Evolutionary conservation across 2,888 invertebrate genomes (phyloP).

Genomic region (Beris chalybata): DNA sequence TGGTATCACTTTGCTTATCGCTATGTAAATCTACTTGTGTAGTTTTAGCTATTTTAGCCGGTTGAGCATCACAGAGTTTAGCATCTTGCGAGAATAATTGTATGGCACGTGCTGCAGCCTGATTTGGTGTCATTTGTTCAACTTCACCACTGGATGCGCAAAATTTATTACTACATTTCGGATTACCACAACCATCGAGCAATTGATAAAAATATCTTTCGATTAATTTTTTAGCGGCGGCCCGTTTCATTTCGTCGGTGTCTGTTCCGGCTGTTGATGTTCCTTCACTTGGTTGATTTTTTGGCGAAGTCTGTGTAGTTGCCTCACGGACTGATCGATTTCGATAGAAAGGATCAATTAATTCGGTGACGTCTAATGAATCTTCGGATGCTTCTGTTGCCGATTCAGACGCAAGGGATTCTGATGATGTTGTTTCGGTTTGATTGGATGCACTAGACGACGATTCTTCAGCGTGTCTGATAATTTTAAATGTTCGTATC

Average conservation of each 20-base stretch:
- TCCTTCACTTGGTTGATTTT: slow-evolving; percentile 34
- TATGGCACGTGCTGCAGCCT: slow-evolving; percentile 88
- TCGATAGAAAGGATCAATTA: slow-evolving; percentile 3
- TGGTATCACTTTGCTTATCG: slow-evolving; percentile 39
- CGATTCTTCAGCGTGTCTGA: slow-evolving; percentile 42
- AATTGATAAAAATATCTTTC: slow-evolving; percentile 92
- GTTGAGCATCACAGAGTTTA: slow-evolving; percentile 73
- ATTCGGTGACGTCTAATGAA: neutral
- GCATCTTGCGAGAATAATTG: slow-evolving; percentile 85
- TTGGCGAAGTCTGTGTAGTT: slow-evolving; percentile 38
- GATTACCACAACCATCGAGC: slow-evolving; percentile 88
- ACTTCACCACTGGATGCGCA: slow-evolving; percentile 91
- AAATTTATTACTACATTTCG: slow-evolving; percentile 80
- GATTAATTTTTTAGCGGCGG: slow-evolving; percentile 81
- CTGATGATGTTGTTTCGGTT: neutral
- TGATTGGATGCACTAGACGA: slow-evolving; percentile 36
- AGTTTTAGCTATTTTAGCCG: slow-evolving; percentile 72
- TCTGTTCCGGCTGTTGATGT: slow-evolving; percentile 42
- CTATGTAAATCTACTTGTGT: slow-evolving; percentile 42
- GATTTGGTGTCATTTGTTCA: slow-evolving; percentile 75
- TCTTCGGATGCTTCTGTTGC: neutral
- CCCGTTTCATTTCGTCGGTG: slow-evolving; percentile 72
- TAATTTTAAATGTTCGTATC: neutral
- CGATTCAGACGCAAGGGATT: slow-evolving; percentile 9
- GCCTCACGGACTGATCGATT: slow-evolving; percentile 18